A percentile compares a stretch with the other conserved stretches of the same genome.
Conservation (phyloP, 2,888 invertebrate genomes). For the Ditula angustiorana region DNA sequence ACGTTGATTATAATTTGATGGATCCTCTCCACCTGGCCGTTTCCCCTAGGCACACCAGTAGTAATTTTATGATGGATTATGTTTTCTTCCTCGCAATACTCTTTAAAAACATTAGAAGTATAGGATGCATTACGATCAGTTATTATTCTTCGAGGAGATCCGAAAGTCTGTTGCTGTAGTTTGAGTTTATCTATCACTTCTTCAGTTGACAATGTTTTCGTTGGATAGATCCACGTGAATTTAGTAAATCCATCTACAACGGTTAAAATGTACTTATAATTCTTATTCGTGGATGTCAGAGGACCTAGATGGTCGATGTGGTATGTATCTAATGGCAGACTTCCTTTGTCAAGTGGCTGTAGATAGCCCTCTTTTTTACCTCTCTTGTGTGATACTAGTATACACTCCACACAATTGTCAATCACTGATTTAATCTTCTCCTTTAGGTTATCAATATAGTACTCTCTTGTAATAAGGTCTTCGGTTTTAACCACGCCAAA, state of each 20-base stretch:
- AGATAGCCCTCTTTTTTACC: too few species aligned
- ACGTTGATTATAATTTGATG: constrained; percentile 41
- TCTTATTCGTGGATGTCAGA: too few species aligned
- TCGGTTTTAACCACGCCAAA: constrained; percentile 45
- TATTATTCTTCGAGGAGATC: constrained; percentile 42
- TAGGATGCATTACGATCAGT: constrained; percentile 42
- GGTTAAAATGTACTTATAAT: too few species aligned
- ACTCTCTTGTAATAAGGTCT: constrained; percentile 45
- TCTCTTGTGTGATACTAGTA: too few species aligned
- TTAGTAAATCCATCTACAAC: constrained; percentile 58
- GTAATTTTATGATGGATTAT: constrained; percentile 40
- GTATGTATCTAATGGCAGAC: constrained; percentile 30
- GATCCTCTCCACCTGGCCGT: constrained; percentile 44
- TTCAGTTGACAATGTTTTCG: constrained; percentile 50
- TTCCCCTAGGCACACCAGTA: constrained; percentile 20
- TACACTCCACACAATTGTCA: too few species aligned
- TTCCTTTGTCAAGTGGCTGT: too few species aligned
- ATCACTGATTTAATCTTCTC: too few species aligned
- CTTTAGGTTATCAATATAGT: too few species aligned
- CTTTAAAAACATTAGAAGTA: constrained; percentile 41
- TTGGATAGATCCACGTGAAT: constrained; percentile 56
- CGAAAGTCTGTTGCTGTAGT: constrained; percentile 47
- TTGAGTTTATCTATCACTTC: constrained; percentile 53
- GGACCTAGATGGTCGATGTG: background rate
- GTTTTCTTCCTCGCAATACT: constrained; percentile 41